Evolutionary conservation across 2,113 vertebrate genomes (phyloP).

Genomic region (Gnathonemus longibarbis): DNA sequence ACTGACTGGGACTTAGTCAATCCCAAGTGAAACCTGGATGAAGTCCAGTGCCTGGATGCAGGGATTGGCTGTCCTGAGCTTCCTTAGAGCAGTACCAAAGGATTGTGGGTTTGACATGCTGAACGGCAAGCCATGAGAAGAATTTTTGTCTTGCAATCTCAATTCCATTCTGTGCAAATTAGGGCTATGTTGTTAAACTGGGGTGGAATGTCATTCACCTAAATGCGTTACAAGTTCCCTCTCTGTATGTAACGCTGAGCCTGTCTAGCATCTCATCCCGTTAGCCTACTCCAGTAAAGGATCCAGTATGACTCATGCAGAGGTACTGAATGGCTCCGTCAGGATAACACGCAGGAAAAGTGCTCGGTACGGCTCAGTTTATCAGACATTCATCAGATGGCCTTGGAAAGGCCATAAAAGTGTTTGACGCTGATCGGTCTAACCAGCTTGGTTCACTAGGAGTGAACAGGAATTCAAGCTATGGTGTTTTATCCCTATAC

Average conservation of each 20-base stretch:
- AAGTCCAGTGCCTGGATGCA: not conserved
- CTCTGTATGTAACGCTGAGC: not conserved
- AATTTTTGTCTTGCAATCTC: not conserved
- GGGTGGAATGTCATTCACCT: not conserved
- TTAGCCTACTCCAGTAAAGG: conserved; percentile 3
- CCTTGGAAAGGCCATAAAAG: not conserved
- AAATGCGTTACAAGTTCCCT: not conserved
- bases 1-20: not conserved
- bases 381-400: not conserved
- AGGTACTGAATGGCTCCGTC: not conserved
- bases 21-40: not conserved
- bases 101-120: not conserved
- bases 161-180: not conserved
- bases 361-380: not conserved
- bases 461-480: not conserved
- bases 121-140: not conserved
- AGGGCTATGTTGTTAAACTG: not conserved
- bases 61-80: not conserved
- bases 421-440: not conserved
- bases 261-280: not conserved
- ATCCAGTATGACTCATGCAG: not conserved
- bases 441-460: not conserved
- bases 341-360: not conserved
- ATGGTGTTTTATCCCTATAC: not conserved
- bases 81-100: not conserved